These are phyloP conservation scores for Passerculus sandwichensis DNA, from an alignment of 2,797 vertebrate genomes.

Conservation along the genomic window DNA sequence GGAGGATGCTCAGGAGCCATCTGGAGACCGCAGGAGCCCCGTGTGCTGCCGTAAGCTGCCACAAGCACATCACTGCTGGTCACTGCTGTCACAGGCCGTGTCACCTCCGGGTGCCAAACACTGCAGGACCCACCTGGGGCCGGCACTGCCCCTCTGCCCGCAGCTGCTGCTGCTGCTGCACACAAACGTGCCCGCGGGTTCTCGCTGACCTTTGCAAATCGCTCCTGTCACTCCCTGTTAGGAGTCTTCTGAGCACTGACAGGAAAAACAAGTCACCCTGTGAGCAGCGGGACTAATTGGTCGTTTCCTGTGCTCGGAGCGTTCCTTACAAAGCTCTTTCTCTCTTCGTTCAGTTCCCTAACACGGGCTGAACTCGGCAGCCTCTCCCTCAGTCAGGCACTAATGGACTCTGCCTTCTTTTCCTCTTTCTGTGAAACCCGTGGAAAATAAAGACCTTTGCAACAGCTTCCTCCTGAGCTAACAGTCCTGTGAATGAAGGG, in stretches of 20 bases:
- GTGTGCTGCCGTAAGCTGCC: background rate
- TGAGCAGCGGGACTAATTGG: background rate
- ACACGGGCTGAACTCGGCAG: background rate
- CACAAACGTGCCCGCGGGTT: background rate
- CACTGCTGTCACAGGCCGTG: accelerated
- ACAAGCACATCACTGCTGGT: accelerated
- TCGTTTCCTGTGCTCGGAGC: background rate
- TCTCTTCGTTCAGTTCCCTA: background rate
- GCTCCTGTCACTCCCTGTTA: background rate
- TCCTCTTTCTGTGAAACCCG: background rate
- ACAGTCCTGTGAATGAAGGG: background rate
- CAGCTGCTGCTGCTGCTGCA: background rate
- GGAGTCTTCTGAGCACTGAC: background rate
- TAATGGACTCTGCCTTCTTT: background rate
- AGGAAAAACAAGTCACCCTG: background rate
- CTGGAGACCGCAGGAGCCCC: background rate
- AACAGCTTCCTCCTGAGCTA: background rate
- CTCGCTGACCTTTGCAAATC: background rate
- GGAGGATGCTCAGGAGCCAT: background rate
- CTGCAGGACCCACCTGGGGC: too few relatives aligned
- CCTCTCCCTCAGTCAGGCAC: background rate
- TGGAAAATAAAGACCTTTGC: background rate
- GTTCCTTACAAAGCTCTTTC: background rate
- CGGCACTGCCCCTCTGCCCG: background rate
- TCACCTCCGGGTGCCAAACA: background rate